Evolutionary conservation across 2,888 invertebrate genomes (phyloP).

Genomic region (Aspidapion aeneum): DNA sequence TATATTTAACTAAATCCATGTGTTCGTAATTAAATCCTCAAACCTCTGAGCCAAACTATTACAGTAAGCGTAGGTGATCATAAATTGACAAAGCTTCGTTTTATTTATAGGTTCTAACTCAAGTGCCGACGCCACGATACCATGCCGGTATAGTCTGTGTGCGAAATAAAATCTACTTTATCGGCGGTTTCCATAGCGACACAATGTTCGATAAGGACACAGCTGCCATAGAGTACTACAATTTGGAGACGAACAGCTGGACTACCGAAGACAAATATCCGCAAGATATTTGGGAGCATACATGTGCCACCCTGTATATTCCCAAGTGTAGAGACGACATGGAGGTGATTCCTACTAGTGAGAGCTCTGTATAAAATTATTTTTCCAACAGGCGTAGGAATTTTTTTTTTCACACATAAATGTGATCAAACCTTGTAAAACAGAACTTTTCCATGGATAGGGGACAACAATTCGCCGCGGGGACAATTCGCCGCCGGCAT

Average conservation of each 20-base stretch:
- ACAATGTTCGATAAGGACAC: slow-evolving; percentile 65
- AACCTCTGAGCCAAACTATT: no score
- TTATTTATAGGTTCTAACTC: slow-evolving; percentile 49
- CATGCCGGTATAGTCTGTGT: slow-evolving; percentile 65
- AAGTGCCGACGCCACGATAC: slow-evolving; percentile 63
- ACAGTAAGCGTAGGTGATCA: no score
- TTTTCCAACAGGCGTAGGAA: background rate
- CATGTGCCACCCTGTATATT: slow-evolving; percentile 63
- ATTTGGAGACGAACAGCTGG: slow-evolving; percentile 60
- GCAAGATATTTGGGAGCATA: slow-evolving; percentile 69
- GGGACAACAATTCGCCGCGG: no score
- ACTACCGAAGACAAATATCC: slow-evolving; percentile 60
- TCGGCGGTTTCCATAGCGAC: slow-evolving; percentile 66
- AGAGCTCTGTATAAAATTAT: slow-evolving; percentile 30
- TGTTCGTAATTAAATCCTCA: no score
- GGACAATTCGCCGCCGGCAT: no score
- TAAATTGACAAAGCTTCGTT: no score
- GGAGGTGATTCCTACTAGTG: slow-evolving; percentile 33
- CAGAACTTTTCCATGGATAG: no score
- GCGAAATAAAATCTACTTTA: slow-evolving; percentile 60
- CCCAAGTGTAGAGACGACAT: slow-evolving; percentile 50
- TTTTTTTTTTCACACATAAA: no score
- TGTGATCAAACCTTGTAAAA: no score
- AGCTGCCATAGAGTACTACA: slow-evolving; percentile 63
- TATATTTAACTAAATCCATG: no score